A percentile compares a stretch with the other conserved stretches of the same genome.
Conservation (phyloP, 2,888 invertebrate genomes). For the Calameuta filiformis region DNA sequence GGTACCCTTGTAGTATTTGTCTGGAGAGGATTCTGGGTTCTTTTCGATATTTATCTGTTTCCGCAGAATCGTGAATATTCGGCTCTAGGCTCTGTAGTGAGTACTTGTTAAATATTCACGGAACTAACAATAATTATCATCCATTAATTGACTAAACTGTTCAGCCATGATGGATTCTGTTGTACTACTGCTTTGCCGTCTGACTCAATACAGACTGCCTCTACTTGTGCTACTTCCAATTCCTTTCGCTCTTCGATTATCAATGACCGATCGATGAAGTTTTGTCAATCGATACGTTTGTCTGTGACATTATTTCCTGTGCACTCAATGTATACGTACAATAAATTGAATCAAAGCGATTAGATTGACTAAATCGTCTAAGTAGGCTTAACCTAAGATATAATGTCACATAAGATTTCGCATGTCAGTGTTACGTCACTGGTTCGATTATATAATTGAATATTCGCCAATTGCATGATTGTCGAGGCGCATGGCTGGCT, state of each 20-base stretch:
- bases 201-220: neutral
- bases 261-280: neutral
- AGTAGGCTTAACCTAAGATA: neutral
- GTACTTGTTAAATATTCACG: constrained; percentile 49
- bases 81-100: constrained; percentile 83
- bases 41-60: constrained; percentile 84
- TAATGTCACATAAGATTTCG: neutral
- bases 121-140: neutral
- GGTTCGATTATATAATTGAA: constrained; percentile 64
- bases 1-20: constrained; percentile 88
- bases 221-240: neutral
- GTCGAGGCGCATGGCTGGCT: constrained; percentile 58
- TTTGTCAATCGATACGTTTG: neutral
- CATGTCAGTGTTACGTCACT: constrained; percentile 26
- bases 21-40: constrained; percentile 88
- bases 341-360: neutral
- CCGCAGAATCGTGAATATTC: constrained; percentile 77
- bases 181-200: neutral
- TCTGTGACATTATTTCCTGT: neutral
- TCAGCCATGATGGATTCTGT: neutral
- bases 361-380: neutral
- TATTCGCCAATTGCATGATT: constrained; percentile 64
- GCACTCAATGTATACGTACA: neutral
- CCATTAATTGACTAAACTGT: neutral
- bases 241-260: neutral